Conservation (phyloP, 2,888 invertebrate species). For the Capitulum mitella region DNA sequence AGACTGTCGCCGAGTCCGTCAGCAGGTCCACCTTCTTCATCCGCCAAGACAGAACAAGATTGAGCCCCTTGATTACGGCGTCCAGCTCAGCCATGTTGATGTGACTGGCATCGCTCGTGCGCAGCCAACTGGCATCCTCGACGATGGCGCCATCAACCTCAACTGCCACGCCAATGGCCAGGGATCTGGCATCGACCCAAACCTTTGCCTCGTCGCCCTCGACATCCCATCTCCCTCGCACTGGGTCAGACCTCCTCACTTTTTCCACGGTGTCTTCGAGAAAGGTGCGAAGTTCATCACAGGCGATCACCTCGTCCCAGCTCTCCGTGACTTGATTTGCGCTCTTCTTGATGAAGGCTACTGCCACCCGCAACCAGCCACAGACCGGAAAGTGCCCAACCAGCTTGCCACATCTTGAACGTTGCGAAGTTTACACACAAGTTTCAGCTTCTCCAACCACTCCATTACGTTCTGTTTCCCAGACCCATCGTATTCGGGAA, state of each 20-base stretch:
- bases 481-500: too few relatives aligned
- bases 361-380: conserved; percentile 28
- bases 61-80: too few relatives aligned
- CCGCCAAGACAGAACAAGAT: conserved; percentile 26
- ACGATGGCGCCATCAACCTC: conserved; percentile 27
- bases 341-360: conserved; percentile 22
- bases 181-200: conserved; percentile 29
- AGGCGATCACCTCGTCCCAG: conserved; percentile 29
- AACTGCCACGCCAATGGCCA: conserved; percentile 22
- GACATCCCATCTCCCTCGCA: neutral
- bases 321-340: conserved; percentile 7
- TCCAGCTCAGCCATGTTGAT: too few relatives aligned
- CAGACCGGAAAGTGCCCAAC: conserved; percentile 27
- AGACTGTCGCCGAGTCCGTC: conserved; percentile 28
- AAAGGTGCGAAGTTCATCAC: neutral
- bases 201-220: neutral
- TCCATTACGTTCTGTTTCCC: too few relatives aligned
- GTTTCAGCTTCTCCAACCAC: too few relatives aligned
- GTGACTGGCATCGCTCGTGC: too few relatives aligned
- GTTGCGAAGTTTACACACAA: too few relatives aligned
- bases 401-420: conserved; percentile 27
- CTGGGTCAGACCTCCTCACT: conserved; percentile 27
- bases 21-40: conserved; percentile 1
- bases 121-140: conserved; percentile 28
- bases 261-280: neutral